Percentiles rank a stretch among this genome's conserved stretches.
These are phyloP conservation scores for Protodeltote pygarga DNA, from an alignment of 2,888 invertebrate genomes.

Conservation along the genomic window DNA sequence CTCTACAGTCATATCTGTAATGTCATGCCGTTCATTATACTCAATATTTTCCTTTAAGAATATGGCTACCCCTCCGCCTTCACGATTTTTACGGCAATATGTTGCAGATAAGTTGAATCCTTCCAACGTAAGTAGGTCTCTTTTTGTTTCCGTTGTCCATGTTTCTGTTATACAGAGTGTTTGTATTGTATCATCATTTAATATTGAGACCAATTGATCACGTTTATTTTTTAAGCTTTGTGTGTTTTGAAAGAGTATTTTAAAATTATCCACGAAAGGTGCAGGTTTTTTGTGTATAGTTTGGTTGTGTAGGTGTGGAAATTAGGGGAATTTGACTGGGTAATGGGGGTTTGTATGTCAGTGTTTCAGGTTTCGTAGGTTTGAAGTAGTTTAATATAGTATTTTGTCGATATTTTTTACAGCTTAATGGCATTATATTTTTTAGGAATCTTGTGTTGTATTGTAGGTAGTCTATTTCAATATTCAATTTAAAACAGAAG, in stretches of 20 bases:
- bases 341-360: neutral
- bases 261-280: neutral
- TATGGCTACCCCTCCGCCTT: neutral
- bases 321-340: no score
- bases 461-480: neutral
- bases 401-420: neutral
- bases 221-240: conserved; percentile 2
- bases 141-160: neutral
- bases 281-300: neutral
- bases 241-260: neutral
- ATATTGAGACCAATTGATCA: neutral
- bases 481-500: neutral
- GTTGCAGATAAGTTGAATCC: neutral
- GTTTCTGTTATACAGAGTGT: neutral
- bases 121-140: neutral
- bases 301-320: neutral
- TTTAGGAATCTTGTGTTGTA: neutral
- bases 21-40: neutral
- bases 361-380: neutral
- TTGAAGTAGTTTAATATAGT: neutral
- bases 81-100: neutral
- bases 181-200: neutral
- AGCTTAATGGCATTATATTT: neutral
- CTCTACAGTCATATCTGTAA: neutral
- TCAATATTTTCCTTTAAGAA: neutral